Evolutionary conservation across 2,888 invertebrate genomes (phyloP).

Genomic region (Linyphia triangularis): DNA sequence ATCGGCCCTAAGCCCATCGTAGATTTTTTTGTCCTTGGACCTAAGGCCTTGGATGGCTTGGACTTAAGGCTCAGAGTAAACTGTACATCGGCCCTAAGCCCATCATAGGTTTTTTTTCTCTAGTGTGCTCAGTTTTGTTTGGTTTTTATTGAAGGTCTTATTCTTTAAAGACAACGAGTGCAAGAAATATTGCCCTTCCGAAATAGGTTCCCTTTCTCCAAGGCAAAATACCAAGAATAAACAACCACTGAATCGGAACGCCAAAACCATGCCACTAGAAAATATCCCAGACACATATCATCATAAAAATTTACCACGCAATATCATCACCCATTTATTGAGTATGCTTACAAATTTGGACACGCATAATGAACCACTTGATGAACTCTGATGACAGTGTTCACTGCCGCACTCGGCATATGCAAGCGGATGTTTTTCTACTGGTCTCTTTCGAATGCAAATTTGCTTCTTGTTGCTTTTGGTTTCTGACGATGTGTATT

Average conservation of each 20-base stretch:
- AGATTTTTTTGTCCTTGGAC: too few relatives aligned
- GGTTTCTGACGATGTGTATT: neutral
- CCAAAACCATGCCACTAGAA: neutral
- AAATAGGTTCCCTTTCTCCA: too few relatives aligned
- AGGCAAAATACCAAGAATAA: too few relatives aligned
- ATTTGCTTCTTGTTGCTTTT: neutral
- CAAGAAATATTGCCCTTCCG: too few relatives aligned
- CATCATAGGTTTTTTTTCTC: too few relatives aligned
- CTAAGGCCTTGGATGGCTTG: too few relatives aligned
- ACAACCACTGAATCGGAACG: neutral
- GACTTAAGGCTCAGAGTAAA: too few relatives aligned
- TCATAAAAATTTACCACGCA: neutral
- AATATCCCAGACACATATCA: neutral
- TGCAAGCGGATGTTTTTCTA: constrained; percentile 7
- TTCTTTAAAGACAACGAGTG: too few relatives aligned
- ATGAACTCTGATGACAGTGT: neutral
- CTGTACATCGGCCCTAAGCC: too few relatives aligned
- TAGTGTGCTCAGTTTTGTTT: too few relatives aligned
- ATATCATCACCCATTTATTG: constrained; percentile 6
- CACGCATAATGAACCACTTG: constrained; percentile 15
- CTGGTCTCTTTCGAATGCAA: neutral
- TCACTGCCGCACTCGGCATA: neutral
- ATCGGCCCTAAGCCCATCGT: too few relatives aligned
- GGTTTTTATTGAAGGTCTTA: too few relatives aligned
- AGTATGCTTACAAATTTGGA: constrained; percentile 9